Percentiles rank a stretch among this genome's conserved stretches.
Conservation (phyloP, 2,888 invertebrate genomes). For the Stramonita haemastoma region DNA sequence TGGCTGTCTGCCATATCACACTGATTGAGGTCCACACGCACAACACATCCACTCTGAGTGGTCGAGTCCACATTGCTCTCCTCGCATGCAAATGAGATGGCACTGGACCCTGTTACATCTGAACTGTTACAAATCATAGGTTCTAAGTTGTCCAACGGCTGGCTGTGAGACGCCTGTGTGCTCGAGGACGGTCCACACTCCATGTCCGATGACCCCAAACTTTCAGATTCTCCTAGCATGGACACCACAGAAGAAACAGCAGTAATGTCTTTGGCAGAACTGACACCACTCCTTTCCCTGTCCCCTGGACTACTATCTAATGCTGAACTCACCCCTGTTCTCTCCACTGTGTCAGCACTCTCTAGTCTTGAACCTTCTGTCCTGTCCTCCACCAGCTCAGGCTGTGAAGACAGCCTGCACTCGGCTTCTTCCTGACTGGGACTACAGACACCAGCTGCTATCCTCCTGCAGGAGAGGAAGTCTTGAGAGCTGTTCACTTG, state of each 20-base stretch:
- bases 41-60: constrained; percentile 31
- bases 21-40: background rate
- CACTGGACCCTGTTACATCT: constrained; percentile 24
- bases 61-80: constrained; percentile 50
- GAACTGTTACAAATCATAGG: constrained; percentile 40
- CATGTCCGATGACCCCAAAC: constrained; percentile 19
- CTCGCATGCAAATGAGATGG: background rate
- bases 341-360: constrained; percentile 6
- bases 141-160: background rate
- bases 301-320: background rate
- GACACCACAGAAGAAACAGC: constrained; percentile 25
- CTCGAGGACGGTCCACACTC: constrained; percentile 40
- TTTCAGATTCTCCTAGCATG: constrained; percentile 25
- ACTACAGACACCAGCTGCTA: background rate
- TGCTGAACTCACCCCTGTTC: constrained; percentile 13
- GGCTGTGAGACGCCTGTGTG: constrained; percentile 18
- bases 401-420: constrained; percentile 8
- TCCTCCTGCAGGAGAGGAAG: constrained; percentile 19
- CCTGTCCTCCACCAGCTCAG: background rate
- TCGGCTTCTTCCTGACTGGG: constrained; percentile 36
- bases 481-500: constrained; percentile 53
- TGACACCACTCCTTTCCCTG: constrained; percentile 30
- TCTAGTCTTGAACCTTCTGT: background rate
- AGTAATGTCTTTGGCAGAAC: constrained; percentile 35
- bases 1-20: constrained; percentile 25